Evolutionary conservation across 1,140 invertebrate genomes (phyloP).

Genomic region (Himalopsyche phryganea): DNA sequence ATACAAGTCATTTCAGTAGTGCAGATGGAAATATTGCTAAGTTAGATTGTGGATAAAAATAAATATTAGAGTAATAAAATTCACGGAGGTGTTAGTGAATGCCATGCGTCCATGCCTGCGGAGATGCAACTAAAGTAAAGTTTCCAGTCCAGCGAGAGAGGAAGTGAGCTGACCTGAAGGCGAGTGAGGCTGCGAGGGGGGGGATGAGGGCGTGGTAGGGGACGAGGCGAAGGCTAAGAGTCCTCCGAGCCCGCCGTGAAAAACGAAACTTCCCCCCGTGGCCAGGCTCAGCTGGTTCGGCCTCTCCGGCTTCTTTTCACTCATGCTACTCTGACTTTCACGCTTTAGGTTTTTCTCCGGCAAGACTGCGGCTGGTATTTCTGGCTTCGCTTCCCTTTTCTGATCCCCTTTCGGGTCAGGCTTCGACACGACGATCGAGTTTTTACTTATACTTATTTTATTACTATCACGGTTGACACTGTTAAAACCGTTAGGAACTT

Average conservation of each 20-base stretch:
- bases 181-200: conserved; percentile 44
- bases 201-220: conserved; percentile 40
- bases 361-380: conserved; percentile 1
- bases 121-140: conserved; percentile 7
- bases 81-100: conserved; percentile 14
- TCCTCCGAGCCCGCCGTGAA: conserved; percentile 19
- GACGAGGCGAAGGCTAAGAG: conserved; percentile 35
- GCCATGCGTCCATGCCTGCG: conserved; percentile 21
- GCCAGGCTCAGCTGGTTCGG: conserved; percentile 49
- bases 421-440: background rate
- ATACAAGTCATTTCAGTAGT: no score
- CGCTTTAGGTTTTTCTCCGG: conserved; percentile 5
- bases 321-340: background rate
- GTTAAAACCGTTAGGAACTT: conserved; percentile 33
- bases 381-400: background rate
- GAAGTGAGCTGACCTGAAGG: conserved; percentile 46
- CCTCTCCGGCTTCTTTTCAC: conserved; percentile 32
- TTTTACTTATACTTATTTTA: conserved; percentile 7
- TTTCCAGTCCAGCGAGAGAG: conserved; percentile 8
- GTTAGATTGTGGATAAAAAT: no score
- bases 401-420: background rate
- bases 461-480: conserved; percentile 20
- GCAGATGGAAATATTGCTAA: no score
- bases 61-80: no score
- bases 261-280: conserved; percentile 33